Base-by-base conservation (phyloP, 1,140 invertebrate species). In the Aphaenogaster floridana region DNA sequence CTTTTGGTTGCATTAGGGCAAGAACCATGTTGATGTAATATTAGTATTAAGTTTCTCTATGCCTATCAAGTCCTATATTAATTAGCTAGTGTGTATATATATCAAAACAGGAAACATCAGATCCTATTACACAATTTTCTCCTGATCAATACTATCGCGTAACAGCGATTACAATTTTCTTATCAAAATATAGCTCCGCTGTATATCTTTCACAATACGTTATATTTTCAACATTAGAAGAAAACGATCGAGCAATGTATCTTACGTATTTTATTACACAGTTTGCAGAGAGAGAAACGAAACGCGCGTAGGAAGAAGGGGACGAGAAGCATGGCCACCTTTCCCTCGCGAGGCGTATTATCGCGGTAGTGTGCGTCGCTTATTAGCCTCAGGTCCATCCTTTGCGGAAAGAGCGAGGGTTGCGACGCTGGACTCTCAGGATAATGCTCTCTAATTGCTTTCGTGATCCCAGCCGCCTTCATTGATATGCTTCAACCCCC, bases 401-500 rank as follows among this genome's bases (percentile, higher is more conserved):
- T 48, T 36, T 8, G 42, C 21, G 17, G 21, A 61, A 50, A 48
- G 42, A 61, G 21, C 5, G 63, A 36, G 80, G 66, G 54, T 57
- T 42, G 54, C 36, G 11, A 39, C 50, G 36, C 52, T 45, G 66
- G 42, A 64, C 74, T 86, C 74, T 86, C 71, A 63, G 74, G 78
- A 86, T 95, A 95, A 94, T 95, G 72, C 93, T 92, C 81, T 92
- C 91, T 95, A 95, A 95, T 95, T 95, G 93, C 91, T 91, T 13
- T 76, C 91, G 86, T 88, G 88, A 92, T 93, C 83, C 66, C 87
- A 92, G 93, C 89, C 88, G 91, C 89, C 89, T 91, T 80, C 79
- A 88, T 85, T 79, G 76, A 88, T 91, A 78, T 48, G 59, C 90
- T n/a, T 74, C 64, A 76, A 91, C 84, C 91, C 91, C 42, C 89